A percentile compares a stretch with the other conserved stretches of the same genome.
phyloP scores from a whole-genome alignment of 2,888 invertebrate species.

The Emmelina monodactyla region DNA sequence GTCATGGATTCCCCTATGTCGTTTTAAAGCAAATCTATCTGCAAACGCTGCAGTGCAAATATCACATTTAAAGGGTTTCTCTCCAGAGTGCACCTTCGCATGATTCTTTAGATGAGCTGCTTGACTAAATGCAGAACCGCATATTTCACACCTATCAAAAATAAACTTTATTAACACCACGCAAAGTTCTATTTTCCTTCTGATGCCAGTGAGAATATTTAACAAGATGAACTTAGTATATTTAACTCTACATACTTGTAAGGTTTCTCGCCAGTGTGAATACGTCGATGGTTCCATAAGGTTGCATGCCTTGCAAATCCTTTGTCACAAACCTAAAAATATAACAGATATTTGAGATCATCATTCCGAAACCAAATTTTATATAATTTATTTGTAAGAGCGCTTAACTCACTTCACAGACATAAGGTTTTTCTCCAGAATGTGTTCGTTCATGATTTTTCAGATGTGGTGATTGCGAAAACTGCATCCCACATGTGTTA shows the following conservation, averaged over 20 bases:
- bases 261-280: conserved; percentile 88
- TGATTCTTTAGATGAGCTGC: conserved; percentile 90
- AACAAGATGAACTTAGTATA: too few relatives aligned
- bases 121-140: conserved; percentile 90
- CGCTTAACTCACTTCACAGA: conserved; percentile 76
- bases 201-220: too few relatives aligned
- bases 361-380: too few relatives aligned
- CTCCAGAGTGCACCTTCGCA: conserved; percentile 83
- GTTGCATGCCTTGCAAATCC: conserved; percentile 89
- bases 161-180: too few relatives aligned
- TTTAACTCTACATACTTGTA: conserved; percentile 78
- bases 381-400: too few relatives aligned
- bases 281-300: conserved; percentile 87
- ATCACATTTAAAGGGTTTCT: conserved; percentile 84
- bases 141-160: conserved; percentile 82
- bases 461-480: conserved; percentile 87
- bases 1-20: conserved; percentile 87
- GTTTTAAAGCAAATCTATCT: conserved; percentile 84
- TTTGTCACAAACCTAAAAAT: conserved; percentile 77
- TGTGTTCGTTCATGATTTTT: conserved; percentile 90
- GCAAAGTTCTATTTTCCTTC: too few relatives aligned
- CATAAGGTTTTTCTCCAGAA: conserved; percentile 87
- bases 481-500: conserved; percentile 89
- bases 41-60: conserved; percentile 87
- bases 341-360: too few relatives aligned